Percentiles rank a stretch among this genome's conserved stretches.
Evolutionary conservation across 2,888 invertebrate species (phyloP).

Genomic region (Zelleria hepariella): DNA sequence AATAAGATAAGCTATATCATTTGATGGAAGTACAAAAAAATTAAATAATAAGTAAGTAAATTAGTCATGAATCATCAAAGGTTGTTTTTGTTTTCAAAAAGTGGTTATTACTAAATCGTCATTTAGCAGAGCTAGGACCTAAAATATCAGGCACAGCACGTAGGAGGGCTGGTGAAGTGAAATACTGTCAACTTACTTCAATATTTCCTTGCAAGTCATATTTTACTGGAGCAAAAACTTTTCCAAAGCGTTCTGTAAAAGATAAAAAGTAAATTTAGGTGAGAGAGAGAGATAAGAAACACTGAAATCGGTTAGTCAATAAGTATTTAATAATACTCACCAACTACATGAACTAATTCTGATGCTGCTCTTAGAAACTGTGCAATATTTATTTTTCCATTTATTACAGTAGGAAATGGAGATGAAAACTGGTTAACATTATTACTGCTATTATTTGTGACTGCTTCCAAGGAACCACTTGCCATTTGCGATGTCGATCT

Average conservation of each 20-base stretch:
- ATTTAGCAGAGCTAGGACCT: too few relatives aligned
- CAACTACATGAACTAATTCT: slow-evolving; percentile 75
- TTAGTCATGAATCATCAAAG: too few relatives aligned
- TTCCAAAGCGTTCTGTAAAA: slow-evolving; percentile 79
- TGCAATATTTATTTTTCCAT: slow-evolving; percentile 72
- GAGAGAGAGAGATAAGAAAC: too few relatives aligned
- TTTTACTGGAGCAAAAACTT: slow-evolving; percentile 79
- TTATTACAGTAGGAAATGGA: slow-evolving; percentile 66
- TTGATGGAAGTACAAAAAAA: too few relatives aligned
- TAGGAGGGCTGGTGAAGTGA: too few relatives aligned
- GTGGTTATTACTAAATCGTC: too few relatives aligned
- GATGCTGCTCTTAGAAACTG: slow-evolving; percentile 74
- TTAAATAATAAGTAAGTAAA: too few relatives aligned
- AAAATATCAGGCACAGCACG: too few relatives aligned
- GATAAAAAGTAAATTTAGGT: slow-evolving; percentile 7
- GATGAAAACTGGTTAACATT: background rate
- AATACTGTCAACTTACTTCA: slow-evolving; percentile 78
- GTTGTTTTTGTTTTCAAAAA: too few relatives aligned
- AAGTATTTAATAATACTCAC: slow-evolving; percentile 69
- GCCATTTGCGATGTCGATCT: background rate
- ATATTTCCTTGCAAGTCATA: slow-evolving; percentile 85
- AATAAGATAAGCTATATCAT: too few relatives aligned
- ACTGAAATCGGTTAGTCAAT: too few relatives aligned
- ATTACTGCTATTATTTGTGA: background rate
- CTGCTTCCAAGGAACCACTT: background rate